These are phyloP conservation scores for Cryptotis parvus DNA, from an alignment of 2,113 vertebrate species.

Conservation along the genomic window DNA sequence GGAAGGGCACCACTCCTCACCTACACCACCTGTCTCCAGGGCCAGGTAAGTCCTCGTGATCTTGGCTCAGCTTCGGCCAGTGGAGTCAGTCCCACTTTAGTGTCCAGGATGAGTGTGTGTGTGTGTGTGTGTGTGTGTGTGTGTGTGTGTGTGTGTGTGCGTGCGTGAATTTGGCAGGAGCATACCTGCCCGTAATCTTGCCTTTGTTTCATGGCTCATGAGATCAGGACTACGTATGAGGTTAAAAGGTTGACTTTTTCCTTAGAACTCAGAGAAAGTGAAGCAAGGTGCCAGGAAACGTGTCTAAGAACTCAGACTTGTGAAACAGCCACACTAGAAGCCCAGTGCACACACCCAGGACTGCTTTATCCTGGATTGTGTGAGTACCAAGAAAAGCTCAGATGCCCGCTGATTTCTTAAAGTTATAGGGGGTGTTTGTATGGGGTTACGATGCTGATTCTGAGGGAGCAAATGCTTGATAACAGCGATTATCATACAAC, in stretches of 20 bases:
- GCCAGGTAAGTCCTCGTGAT: background rate
- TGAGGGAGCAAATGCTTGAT: background rate
- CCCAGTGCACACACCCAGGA: background rate
- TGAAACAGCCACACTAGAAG: background rate
- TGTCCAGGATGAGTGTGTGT: background rate
- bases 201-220: background rate
- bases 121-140: background rate
- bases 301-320: background rate
- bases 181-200: background rate
- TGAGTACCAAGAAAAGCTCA: background rate
- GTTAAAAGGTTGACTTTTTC: background rate
- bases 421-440: background rate
- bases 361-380: background rate
- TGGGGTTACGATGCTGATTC: background rate
- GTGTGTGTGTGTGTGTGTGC: background rate
- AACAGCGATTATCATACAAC: background rate
- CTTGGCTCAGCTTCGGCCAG: background rate
- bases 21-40: background rate
- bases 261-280: background rate
- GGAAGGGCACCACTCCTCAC: background rate
- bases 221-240: background rate
- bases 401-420: background rate
- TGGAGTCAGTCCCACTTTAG: background rate
- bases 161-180: background rate
- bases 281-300: background rate